Conservation (phyloP, 2,113 vertebrate species). For the Theristicus caerulescens region DNA sequence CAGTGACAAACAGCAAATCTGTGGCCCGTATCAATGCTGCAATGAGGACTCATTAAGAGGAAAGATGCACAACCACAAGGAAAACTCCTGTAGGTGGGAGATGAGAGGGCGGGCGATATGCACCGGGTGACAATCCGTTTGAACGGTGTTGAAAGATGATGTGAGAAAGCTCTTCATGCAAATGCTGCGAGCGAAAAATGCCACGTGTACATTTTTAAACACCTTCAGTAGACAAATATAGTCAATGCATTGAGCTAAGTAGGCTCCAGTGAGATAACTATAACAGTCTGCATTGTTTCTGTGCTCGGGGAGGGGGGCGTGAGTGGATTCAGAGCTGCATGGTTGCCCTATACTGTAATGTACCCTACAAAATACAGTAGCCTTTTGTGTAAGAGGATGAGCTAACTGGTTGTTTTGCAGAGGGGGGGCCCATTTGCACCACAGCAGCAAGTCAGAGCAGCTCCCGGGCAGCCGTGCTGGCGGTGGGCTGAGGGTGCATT, state of each 20-base stretch:
- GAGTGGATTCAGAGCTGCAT: conserved; percentile 18
- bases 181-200: not conserved
- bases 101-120: not conserved
- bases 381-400: conserved; percentile 57
- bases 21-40: not conserved
- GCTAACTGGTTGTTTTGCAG: conserved; percentile 22
- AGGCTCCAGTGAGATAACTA: not conserved
- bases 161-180: conserved; percentile 13
- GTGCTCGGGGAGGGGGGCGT: not conserved
- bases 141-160: fast-evolving
- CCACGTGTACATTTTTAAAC: conserved; percentile 4
- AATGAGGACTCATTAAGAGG: not conserved
- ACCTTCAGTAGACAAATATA: conserved; percentile 16
- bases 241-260: not conserved
- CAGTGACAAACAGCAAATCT: not conserved
- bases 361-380: conserved; percentile 36
- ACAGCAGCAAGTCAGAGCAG: conserved; percentile 7
- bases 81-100: not conserved
- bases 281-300: conserved; percentile 34
- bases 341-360: conserved; percentile 53
- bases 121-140: not conserved
- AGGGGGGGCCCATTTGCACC: not conserved
- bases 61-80: not conserved
- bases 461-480: not conserved
- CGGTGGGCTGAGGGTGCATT: not conserved